A percentile compares a stretch with the other conserved stretches of the same genome.
phyloP scores from a whole-genome alignment of 1,140 invertebrate genomes.

The Adelges cooleyi region DNA sequence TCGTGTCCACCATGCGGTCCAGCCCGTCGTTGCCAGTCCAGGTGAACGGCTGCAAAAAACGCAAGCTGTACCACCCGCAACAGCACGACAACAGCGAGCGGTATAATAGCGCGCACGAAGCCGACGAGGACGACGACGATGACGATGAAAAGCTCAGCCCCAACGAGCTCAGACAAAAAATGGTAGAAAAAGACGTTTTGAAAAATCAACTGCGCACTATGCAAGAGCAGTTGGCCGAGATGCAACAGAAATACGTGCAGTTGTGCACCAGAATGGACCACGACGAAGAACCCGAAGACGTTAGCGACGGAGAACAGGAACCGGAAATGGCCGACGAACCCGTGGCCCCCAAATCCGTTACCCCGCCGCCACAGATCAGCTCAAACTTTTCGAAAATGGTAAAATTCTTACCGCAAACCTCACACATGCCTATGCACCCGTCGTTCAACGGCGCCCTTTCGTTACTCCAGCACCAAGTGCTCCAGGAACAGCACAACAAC shows the following conservation, averaged over 20 bases:
- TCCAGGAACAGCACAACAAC: constrained; percentile 31
- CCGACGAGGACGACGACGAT: constrained; percentile 40
- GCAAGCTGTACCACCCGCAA: constrained; percentile 92
- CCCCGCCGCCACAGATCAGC: constrained; percentile 43
- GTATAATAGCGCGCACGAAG: constrained; percentile 46
- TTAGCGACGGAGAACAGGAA: constrained; percentile 46
- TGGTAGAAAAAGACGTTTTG: constrained; percentile 69
- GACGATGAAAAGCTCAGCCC: constrained; percentile 53
- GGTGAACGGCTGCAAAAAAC: constrained; percentile 87
- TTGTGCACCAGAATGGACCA: constrained; percentile 73
- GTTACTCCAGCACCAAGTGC: constrained; percentile 35
- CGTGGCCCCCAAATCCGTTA: constrained; percentile 42
- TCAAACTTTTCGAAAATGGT: constrained; percentile 56
- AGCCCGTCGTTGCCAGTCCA: constrained; percentile 58
- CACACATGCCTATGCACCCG: constrained; percentile 34
- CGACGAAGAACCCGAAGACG: constrained; percentile 35
- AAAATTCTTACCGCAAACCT: constrained; percentile 49
- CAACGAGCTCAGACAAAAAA: constrained; percentile 60
- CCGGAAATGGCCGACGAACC: constrained; percentile 45
- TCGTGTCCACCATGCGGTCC: constrained; percentile 80
- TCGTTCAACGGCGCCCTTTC: constrained; percentile 35
- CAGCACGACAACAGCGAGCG: constrained; percentile 69
- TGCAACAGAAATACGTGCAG: constrained; percentile 82
- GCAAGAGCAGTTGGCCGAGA: constrained; percentile 77
- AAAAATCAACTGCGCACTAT: constrained; percentile 73